Percentiles rank a stretch among this genome's conserved stretches.
phyloP scores from a whole-genome alignment of 2,113 vertebrate genomes.

The Notarius quadriscutis region DNA sequence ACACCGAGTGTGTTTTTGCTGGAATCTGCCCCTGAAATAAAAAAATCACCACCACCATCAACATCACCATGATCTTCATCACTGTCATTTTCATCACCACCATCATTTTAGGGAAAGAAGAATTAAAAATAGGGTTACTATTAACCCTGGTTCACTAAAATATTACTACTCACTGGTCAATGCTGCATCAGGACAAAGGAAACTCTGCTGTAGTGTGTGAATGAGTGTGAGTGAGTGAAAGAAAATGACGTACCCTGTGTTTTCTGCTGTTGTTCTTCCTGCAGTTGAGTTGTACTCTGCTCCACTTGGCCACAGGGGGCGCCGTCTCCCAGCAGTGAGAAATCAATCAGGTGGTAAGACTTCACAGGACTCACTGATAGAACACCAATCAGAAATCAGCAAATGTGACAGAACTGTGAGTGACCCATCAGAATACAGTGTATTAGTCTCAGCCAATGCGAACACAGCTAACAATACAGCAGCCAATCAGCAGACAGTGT shows the following conservation, averaged over 20 bases:
- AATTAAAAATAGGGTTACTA: too few relatives aligned
- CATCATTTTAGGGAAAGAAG: not conserved
- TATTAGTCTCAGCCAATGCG: too few relatives aligned
- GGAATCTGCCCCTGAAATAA: not conserved
- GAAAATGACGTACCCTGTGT: not conserved
- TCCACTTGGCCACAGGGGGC: not conserved
- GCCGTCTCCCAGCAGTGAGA: conserved; percentile 72
- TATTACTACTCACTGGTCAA: not conserved
- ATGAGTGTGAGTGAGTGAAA: not conserved
- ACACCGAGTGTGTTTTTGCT: not conserved
- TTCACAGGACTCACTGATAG: conserved; percentile 58
- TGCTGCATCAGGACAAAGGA: not conserved
- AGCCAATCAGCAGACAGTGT: not conserved
- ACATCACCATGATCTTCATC: not conserved
- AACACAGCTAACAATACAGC: too few relatives aligned
- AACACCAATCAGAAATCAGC: not conserved
- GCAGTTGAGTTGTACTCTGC: not conserved
- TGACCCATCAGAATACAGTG: not conserved
- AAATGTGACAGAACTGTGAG: not conserved
- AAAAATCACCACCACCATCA: not conserved
- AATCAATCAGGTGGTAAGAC: conserved; percentile 82
- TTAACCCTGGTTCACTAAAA: too few relatives aligned
- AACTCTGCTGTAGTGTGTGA: not conserved
- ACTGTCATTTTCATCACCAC: not conserved
- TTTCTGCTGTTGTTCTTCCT: not conserved